Base-by-base conservation (phyloP, 2,888 invertebrate species). In the Cosmorhoe ocellata region DNA sequence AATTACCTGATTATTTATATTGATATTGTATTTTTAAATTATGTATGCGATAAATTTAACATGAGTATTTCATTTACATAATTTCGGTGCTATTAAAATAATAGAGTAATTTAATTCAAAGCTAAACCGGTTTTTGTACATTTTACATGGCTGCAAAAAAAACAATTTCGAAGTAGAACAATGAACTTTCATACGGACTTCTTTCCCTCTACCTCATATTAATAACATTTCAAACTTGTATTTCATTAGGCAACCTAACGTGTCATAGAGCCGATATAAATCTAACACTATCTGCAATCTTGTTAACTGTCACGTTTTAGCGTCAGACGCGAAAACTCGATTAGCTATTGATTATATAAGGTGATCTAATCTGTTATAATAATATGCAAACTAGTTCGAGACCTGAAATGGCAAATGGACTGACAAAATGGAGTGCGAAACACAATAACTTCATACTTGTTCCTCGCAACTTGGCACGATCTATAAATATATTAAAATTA, bases 321-420 rank as follows among this genome's bases (percentile, higher is more conserved):
- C 61, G 45, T 67, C 64, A 54, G 72, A 76, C 66, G 69, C 69
- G 71, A 72, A 78, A 78, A 76, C 63, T 76, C 71, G 69, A 79
- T 83, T 81, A 80, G 71, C 69, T 73, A 75, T 76, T 73, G 71
- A 71, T 74, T 75, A 42, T 76, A 77, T 74, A 74, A 75, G 67
- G 72, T 74, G 76, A 83, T 71, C 55, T 60, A 74, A 74, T 72
- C 77, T 79, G 79, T 84, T 77, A 72, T 78, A 84, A 81, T 84
- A 78, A 72, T 78, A 84, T 81, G 79, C 78, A 77, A 82, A 83
- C 71, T 71, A 76, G 60, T 66, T 74, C 79, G 81, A 82, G 79
- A 71, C 68, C 69, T 61, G 67, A 74, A 81, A 82, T 79, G 74
- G 79, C 75, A 74, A 79, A 80, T 75, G 75, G 68, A 64, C 70